These are phyloP conservation scores for Synergus japonicus DNA, from an alignment of 2,888 invertebrate genomes.

Conservation along the genomic window DNA sequence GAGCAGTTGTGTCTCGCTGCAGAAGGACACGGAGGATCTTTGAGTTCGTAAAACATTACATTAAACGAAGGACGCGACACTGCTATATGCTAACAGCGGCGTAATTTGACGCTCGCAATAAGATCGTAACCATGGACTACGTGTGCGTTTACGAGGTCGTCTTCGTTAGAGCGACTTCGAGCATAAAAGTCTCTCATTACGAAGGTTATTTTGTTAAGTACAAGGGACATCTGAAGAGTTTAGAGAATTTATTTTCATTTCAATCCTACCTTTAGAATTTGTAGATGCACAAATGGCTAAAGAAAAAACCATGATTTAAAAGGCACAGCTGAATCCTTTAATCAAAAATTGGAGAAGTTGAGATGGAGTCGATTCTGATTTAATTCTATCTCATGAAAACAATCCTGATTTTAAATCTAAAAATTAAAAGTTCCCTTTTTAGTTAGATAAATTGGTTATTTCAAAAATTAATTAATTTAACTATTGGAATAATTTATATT, in stretches of 20 bases:
- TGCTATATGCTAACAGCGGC: slow-evolving; percentile 58
- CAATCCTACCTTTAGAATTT: background rate
- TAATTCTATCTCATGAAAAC: too few species aligned
- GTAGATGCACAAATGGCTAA: too few species aligned
- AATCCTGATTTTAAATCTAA: too few species aligned
- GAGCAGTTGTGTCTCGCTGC: background rate
- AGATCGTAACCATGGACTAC: slow-evolving; percentile 60
- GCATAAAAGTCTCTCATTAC: slow-evolving; percentile 71
- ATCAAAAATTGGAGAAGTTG: too few species aligned
- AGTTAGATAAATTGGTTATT: too few species aligned
- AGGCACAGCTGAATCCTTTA: too few species aligned
- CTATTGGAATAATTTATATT: too few species aligned
- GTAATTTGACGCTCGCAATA: slow-evolving; percentile 63
- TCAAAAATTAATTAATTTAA: too few species aligned
- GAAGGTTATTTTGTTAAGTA: slow-evolving; percentile 55
- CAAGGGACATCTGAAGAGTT: background rate
- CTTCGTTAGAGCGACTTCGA: slow-evolving; percentile 61
- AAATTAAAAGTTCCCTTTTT: too few species aligned
- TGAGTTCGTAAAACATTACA: slow-evolving; percentile 46
- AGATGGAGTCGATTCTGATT: too few species aligned
- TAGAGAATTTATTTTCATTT: slow-evolving; percentile 57
- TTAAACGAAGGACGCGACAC: slow-evolving; percentile 44
- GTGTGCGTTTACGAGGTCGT: slow-evolving; percentile 64
- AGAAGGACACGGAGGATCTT: background rate
- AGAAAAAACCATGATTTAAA: too few species aligned